Conservation (phyloP, 2,888 invertebrate species). For the Allophyes oxyacanthae region DNA sequence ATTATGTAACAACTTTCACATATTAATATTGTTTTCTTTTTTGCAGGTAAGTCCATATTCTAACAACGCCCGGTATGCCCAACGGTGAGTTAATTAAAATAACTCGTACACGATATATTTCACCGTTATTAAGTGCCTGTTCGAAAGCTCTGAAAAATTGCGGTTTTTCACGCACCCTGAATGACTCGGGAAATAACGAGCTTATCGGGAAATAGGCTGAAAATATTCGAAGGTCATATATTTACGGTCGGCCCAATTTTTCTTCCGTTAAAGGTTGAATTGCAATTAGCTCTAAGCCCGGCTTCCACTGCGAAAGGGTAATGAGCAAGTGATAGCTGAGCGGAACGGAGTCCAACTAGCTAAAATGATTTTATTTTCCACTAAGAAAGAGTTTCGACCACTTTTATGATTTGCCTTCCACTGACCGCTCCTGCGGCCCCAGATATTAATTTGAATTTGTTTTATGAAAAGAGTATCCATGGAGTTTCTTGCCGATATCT, state of each 20-base stretch:
- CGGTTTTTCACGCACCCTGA: conserved; percentile 55
- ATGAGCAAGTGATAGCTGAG: too few relatives aligned
- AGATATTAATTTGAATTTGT: too few relatives aligned
- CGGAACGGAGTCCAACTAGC: too few relatives aligned
- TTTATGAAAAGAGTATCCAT: too few relatives aligned
- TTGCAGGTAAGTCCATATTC: conserved; percentile 71
- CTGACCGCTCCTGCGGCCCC: too few relatives aligned
- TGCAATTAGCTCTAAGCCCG: too few relatives aligned
- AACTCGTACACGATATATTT: conserved; percentile 45
- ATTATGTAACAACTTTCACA: conserved; percentile 41
- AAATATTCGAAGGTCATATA: conserved; percentile 19
- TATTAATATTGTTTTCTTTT: conserved; percentile 51
- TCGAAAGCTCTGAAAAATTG: conserved; percentile 51
- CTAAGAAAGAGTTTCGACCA: too few relatives aligned
- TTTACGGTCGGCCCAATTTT: neutral
- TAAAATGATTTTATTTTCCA: too few relatives aligned
- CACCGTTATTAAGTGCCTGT: conserved; percentile 52
- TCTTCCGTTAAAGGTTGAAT: conserved; percentile 4
- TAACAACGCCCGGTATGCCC: conserved; percentile 37
- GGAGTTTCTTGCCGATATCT: too few relatives aligned
- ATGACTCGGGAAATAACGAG: conserved; percentile 47
- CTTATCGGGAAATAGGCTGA: conserved; percentile 39
- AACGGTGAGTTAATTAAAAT: conserved; percentile 64
- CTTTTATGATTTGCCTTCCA: too few relatives aligned
- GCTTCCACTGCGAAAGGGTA: too few relatives aligned